Evolutionary conservation across 2,113 vertebrate genomes (phyloP).

Genomic region (Phaetusa simplex): DNA sequence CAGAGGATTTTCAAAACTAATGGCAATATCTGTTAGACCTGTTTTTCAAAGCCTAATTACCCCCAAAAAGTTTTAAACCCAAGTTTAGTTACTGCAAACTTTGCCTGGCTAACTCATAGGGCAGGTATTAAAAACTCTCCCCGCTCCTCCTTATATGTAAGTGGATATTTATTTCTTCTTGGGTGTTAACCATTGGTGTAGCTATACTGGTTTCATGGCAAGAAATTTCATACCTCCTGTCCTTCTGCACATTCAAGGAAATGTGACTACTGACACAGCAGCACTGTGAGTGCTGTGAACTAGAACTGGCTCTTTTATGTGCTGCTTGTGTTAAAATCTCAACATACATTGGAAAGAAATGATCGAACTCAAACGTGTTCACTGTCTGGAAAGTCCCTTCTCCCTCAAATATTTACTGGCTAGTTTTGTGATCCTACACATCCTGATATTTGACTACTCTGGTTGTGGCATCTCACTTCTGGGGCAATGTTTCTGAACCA

Average conservation of each 20-base stretch:
- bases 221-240: neutral
- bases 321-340: neutral
- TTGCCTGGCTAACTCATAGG: neutral
- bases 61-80: neutral
- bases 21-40: neutral
- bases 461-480: neutral
- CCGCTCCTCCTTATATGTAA: neutral
- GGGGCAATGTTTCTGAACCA: neutral
- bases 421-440: neutral
- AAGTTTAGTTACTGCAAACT: neutral
- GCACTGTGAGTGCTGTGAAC: neutral
- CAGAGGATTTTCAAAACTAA: constrained; percentile 15
- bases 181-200: neutral
- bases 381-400: neutral
- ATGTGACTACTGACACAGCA: neutral
- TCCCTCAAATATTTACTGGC: neutral
- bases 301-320: neutral
- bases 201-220: neutral
- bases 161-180: neutral
- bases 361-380: neutral
- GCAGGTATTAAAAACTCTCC: neutral
- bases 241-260: neutral
- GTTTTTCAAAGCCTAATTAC: neutral
- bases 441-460: neutral
- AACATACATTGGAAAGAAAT: neutral